Evolutionary conservation across 2,797 vertebrate genomes (phyloP), one percentile per base, ranked within the genome.

Genomic region (Clarias fuscus): DNA sequence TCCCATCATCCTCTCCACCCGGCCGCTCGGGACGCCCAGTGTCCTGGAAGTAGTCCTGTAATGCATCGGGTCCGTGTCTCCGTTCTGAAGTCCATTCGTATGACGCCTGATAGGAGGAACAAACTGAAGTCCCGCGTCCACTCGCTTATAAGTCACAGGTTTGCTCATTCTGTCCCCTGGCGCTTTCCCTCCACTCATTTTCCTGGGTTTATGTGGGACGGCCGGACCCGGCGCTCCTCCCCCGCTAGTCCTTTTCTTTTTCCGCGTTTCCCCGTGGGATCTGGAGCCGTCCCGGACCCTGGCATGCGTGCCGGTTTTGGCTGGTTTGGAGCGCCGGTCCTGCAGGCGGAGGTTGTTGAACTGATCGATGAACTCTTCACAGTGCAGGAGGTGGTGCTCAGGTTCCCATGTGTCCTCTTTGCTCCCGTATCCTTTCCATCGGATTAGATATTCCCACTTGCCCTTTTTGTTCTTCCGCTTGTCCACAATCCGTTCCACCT

Each of bases 341-440:
- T 95, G 91, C 80, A 96, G 82, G 0, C 94, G 96, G 37, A 97
- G 95, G 93, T 96, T 96, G 75, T 99, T 98, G 94, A 99, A 99
- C 92, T 98, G 97, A 48, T 99, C 97, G 1, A 99, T 99, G 88
- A 99, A 99, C 91, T 99, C 98, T 93, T 99, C 98, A 77, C 98
- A 99, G 93, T 98, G 97, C 84, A 98, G 93, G 4, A 99, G 95
- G 88, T 99, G 98, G 85, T 99, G 95, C 84, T 98, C 97, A 0
- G 98, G 98, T 91, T 99, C 98, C 98, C 98, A 99, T 0, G 98
- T 99, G 93, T 99, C 98, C 92, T 98, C 97, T 0, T 97, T 97
- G 92, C 97, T 97, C 73, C 98, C 97, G 0, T 99, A 99, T 77
- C 98, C 98, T 93, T 98, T 99, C 98, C 98, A 99, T 83, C 98